phyloP scores from a whole-genome alignment of 2,797 vertebrate genomes.

The Caiman crocodilus region DNA sequence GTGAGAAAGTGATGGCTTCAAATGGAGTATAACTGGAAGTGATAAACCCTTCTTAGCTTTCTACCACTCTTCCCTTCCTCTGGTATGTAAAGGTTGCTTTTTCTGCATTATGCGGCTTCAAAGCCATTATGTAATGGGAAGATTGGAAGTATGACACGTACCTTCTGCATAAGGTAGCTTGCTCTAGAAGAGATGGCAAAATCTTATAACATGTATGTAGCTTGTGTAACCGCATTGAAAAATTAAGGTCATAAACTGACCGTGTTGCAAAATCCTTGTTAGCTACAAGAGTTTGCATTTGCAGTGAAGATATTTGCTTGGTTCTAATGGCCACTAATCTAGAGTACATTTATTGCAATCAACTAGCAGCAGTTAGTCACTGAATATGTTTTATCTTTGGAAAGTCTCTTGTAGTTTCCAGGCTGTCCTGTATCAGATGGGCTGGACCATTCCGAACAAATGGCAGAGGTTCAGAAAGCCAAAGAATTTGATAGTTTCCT shows the following conservation, averaged over 20 bases:
- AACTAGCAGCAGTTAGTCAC: neutral
- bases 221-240: constrained; percentile 42
- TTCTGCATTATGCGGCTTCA: constrained; percentile 30
- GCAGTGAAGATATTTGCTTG: neutral
- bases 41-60: constrained; percentile 16
- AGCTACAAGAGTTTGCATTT: neutral
- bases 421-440: neutral
- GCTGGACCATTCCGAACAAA: neutral
- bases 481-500: neutral
- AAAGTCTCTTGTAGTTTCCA: neutral
- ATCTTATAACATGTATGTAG: neutral
- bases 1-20: constrained; percentile 10
- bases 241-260: neutral
- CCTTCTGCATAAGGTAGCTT: neutral
- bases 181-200: neutral
- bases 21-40: neutral
- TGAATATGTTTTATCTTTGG: neutral
- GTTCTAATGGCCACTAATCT: constrained; percentile 36
- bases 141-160: constrained; percentile 56
- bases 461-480: neutral
- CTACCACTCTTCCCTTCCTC: neutral
- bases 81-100: constrained; percentile 25
- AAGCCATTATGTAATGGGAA: constrained; percentile 54
- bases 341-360: neutral
- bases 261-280: neutral